Evolutionary conservation across 2,797 vertebrate species (phyloP).

Genomic region (Acridotheres tristis): DNA sequence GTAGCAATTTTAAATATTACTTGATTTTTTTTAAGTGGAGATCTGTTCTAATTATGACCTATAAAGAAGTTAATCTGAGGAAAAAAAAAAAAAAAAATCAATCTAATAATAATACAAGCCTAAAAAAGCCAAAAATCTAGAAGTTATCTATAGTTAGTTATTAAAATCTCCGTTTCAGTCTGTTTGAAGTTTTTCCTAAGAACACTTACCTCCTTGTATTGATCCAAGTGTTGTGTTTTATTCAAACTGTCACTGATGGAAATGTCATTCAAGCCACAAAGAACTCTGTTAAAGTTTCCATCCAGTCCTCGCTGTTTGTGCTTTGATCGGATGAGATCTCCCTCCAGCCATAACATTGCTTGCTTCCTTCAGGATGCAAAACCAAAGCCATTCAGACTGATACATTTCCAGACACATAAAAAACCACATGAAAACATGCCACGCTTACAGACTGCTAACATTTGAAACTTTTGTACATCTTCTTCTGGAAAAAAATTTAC

Average conservation of each 20-base stretch:
- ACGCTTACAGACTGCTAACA: neutral
- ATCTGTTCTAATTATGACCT: neutral
- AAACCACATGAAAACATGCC: neutral
- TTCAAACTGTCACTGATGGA: constrained; percentile 77
- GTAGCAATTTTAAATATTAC: neutral
- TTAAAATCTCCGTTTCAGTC: neutral
- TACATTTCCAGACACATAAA: neutral
- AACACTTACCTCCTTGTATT: constrained; percentile 81
- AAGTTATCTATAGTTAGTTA: neutral
- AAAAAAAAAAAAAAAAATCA: neutral
- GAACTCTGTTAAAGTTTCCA: constrained; percentile 80
- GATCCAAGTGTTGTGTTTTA: constrained; percentile 75
- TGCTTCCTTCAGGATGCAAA: constrained; percentile 84
- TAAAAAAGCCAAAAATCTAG: neutral
- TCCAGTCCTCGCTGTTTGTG: constrained; percentile 77
- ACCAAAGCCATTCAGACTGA: neutral
- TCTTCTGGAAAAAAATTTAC: neutral
- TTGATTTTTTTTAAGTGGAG: neutral
- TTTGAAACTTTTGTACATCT: neutral
- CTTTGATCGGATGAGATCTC: constrained; percentile 83
- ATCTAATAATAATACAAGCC: neutral
- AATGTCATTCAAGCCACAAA: constrained; percentile 85
- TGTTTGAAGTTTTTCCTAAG: neutral
- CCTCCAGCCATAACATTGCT: constrained; percentile 85
- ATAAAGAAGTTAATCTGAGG: neutral